phyloP scores from a whole-genome alignment of 2,888 invertebrate genomes.

The Phaedon cochleariae region DNA sequence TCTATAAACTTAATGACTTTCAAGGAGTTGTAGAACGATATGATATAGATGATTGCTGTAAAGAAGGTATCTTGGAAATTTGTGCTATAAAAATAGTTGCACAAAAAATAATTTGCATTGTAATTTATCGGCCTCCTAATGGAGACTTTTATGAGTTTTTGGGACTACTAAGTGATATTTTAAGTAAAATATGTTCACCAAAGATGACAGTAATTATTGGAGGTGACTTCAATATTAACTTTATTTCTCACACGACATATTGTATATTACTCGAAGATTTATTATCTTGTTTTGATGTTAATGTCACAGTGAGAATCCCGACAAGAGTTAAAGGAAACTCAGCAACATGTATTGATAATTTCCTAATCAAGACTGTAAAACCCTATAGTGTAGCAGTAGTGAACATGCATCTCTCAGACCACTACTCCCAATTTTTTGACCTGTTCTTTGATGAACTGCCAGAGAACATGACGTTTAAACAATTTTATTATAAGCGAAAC shows the following conservation, averaged over 20 bases:
- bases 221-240: background rate
- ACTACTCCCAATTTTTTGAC: slow-evolving; percentile 5
- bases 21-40: background rate
- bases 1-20: background rate
- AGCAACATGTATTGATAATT: slow-evolving; percentile 4
- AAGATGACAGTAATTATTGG: background rate
- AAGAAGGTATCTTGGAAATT: background rate
- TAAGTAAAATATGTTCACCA: background rate
- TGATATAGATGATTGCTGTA: background rate
- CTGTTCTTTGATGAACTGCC: background rate
- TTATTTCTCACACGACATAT: background rate
- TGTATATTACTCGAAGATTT: background rate
- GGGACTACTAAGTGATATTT: background rate
- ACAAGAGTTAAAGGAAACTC: slow-evolving; percentile 15
- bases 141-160: background rate
- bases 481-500: too few species aligned
- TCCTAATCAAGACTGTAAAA: slow-evolving; percentile 17
- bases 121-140: background rate
- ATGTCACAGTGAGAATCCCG: slow-evolving; percentile 45
- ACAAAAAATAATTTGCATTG: background rate
- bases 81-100: background rate
- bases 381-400: slow-evolving; percentile 9
- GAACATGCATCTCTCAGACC: background rate
- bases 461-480: background rate
- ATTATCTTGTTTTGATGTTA: slow-evolving; percentile 9